These are phyloP conservation scores for Eupithecia vulgata DNA, from an alignment of 2,888 invertebrate species.

Conservation along the genomic window DNA sequence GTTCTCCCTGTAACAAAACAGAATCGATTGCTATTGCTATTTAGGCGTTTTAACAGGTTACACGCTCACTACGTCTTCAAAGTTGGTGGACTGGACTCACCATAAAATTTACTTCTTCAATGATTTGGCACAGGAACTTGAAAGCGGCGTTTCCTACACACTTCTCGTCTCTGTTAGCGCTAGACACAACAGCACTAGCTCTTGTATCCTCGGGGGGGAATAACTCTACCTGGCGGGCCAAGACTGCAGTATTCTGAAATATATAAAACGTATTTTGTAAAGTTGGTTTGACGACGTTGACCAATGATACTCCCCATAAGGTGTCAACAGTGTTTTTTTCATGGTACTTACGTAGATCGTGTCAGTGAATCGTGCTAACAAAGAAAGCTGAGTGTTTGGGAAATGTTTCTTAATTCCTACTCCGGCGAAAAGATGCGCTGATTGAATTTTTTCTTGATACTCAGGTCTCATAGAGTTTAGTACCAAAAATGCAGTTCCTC, in stretches of 20 bases:
- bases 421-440: conserved; percentile 68
- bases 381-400: conserved; percentile 49
- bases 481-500: conserved; percentile 67
- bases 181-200: neutral
- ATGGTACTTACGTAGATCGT: conserved; percentile 62
- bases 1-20: conserved; percentile 19
- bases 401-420: conserved; percentile 65
- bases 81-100: conserved; percentile 44
- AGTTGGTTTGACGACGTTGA: neutral
- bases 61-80: neutral
- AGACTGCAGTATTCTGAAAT: conserved; percentile 49
- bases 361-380: conserved; percentile 51
- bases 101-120: conserved; percentile 47
- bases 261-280: neutral
- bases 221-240: conserved; percentile 55
- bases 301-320: neutral
- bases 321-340: neutral
- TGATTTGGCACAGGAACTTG: conserved; percentile 50
- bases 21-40: neutral
- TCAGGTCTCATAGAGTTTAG: conserved; percentile 61
- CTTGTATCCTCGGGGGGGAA: conserved; percentile 48
- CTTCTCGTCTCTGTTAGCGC: conserved; percentile 27
- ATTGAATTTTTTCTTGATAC: conserved; percentile 64
- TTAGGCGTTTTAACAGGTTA: neutral
- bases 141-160: conserved; percentile 47